Percentiles rank a stretch among this genome's conserved stretches.
These are phyloP conservation scores for Dorcus parallelipipedus DNA, from an alignment of 2,888 invertebrate genomes.

Conservation along the genomic window DNA sequence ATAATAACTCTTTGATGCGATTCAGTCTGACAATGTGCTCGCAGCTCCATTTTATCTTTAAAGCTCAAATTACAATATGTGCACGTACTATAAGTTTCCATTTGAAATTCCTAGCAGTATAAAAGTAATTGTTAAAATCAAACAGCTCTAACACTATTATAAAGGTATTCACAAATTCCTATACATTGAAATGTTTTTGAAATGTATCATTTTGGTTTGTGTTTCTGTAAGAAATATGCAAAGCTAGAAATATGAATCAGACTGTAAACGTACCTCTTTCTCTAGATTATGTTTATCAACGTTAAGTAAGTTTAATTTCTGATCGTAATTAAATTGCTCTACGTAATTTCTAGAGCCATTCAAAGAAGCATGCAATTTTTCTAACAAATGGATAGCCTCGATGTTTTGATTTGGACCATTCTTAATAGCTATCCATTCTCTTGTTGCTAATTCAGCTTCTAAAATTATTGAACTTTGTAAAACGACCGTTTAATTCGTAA, in stretches of 20 bases:
- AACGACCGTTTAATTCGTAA: neutral
- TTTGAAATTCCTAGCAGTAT: constrained; percentile 10
- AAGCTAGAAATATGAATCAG: no score
- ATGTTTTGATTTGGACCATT: constrained; percentile 39
- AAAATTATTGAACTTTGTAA: constrained; percentile 20
- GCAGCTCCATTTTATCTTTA: constrained; percentile 53
- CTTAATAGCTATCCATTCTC: constrained; percentile 55
- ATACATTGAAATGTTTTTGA: no score
- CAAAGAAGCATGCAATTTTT: constrained; percentile 44
- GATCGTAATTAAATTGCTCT: neutral
- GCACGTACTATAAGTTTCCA: constrained; percentile 40
- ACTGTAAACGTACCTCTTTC: constrained; percentile 3
- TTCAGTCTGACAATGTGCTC: constrained; percentile 60
- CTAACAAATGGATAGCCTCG: constrained; percentile 54
- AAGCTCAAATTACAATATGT: constrained; percentile 59
- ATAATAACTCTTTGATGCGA: constrained; percentile 64
- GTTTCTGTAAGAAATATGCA: neutral
- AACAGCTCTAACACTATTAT: no score
- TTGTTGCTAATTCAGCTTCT: constrained; percentile 57
- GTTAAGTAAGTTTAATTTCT: neutral
- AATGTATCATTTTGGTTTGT: constrained; percentile 6
- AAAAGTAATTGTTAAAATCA: neutral
- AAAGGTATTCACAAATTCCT: no score
- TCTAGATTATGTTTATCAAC: constrained; percentile 4
- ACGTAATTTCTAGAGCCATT: neutral